Evolutionary conservation across 2,888 invertebrate species (phyloP).

Genomic region (Polydrusus pterygomalis): DNA sequence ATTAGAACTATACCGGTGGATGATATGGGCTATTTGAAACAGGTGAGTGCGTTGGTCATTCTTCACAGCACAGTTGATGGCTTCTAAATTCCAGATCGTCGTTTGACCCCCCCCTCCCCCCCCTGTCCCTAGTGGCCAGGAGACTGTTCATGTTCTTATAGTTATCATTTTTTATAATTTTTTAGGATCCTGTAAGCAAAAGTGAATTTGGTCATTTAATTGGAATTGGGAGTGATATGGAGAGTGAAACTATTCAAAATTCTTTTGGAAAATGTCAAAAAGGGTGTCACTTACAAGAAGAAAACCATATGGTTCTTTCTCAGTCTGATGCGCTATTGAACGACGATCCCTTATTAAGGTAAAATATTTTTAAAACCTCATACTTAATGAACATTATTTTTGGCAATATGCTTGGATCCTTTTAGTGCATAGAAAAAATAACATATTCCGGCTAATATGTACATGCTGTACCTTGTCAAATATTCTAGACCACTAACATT

Average conservation of each 20-base stretch:
- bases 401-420: too few relatives aligned
- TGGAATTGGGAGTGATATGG: constrained; percentile 60
- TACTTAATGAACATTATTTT: too few relatives aligned
- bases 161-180: constrained; percentile 32
- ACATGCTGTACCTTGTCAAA: too few relatives aligned
- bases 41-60: constrained; percentile 48
- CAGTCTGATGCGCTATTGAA: constrained; percentile 71
- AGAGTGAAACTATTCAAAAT: constrained; percentile 60
- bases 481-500: too few relatives aligned
- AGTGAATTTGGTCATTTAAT: constrained; percentile 68
- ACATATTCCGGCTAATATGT: too few relatives aligned
- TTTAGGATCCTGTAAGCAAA: constrained; percentile 55
- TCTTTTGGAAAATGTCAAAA: constrained; percentile 44
- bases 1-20: constrained; percentile 62
- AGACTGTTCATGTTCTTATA: too few relatives aligned
- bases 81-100: too few relatives aligned
- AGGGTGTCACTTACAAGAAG: constrained; percentile 37
- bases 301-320: constrained; percentile 71
- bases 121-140: too few relatives aligned
- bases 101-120: too few relatives aligned
- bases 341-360: constrained; percentile 66
- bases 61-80: too few relatives aligned
- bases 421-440: too few relatives aligned
- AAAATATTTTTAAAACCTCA: constrained; percentile 37
- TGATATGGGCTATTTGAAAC: constrained; percentile 59